Evolutionary conservation across 1,140 invertebrate species (phyloP), one percentile per base, ranked within the genome.

Genomic region (Brachionus koreanus): DNA sequence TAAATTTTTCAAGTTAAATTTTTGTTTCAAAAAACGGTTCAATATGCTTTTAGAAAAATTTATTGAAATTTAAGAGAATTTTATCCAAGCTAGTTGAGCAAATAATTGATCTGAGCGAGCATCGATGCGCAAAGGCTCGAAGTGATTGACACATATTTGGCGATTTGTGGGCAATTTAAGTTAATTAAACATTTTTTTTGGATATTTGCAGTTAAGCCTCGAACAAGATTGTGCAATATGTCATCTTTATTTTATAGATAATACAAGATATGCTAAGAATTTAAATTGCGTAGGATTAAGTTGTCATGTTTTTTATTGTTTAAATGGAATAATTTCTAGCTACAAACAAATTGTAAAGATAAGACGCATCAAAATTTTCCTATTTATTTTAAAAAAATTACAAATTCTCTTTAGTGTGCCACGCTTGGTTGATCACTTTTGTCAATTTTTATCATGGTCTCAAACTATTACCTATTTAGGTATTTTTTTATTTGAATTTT

Each of bases 401-500:
- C 49, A 57, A 57, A 57, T 57, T 57, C 49, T 57, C 49, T 57
- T 23, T 19, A 25, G 7, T 19, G 19, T 37, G 65, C 7, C 33
- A 69, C 65, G 65, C 65, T 42, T 69, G 33, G 19, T 39, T 69
- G 65, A 39, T 19, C 35, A 29, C 19, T 16, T 37, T 69, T 69
- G 65, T 69, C 65, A 69, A 39, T 39, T 69, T 42, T 69, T 39
- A 69, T 69, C 65, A 69, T 69, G 33, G 65, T 69, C 37, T 69
- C 65, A 69, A 69, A 69, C 65, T 69, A 69, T 69, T 69, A 69
- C 65, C 65, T 69, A 69, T 69, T 69, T 69, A 69, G 65, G n/a
- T 69, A 37, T 69, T 69, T 69, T 69, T 37, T 69, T 37, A 16
- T 39, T 37, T 37, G 35, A 69, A 69, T 39, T 37, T 69, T 29